Base-by-base conservation (phyloP, 92 coral and sea anemone genomes). In the Parazoanthus swiftii region DNA sequence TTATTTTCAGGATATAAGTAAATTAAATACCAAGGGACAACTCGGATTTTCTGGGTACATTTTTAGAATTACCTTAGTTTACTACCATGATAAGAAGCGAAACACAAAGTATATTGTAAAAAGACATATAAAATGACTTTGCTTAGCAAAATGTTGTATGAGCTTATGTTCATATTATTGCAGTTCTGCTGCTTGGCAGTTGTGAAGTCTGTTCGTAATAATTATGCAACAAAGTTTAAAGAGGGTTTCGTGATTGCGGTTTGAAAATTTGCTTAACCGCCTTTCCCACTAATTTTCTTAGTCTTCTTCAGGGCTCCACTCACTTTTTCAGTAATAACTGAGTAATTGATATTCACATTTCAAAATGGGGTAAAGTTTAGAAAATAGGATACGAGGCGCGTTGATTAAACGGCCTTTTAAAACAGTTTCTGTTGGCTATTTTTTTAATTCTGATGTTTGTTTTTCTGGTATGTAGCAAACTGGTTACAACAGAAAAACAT, bases 381-480 rank as follows among this genome's bases (percentile, higher is more conserved):
- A 14, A 18, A 18, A 23, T 20, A 63, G 25, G 70, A 18, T 20
- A 5, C 70, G 15, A 23, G 8, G 8, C 51, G 11, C 0, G 4
- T 9, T 18, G 26, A 63, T 63, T 20, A 4, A 63, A 21, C 21
- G 7, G 26, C 70, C 70, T 23, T 20, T 63, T 54, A 63, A 63
- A 21, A 5, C 0, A 9, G 70, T 20, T 63, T 63, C 70, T 54
- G 26, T 13, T 63, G 70, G 70, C 25, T 23, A 63, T 18, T 63
- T 63, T 63, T 20, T 5, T 16, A 37, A 6, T 76, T 48, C 51
- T 7, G 78, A 36, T 74, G 21, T 37, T 76, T 76, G 46, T 23
- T 76, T 76, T 76, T 76, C 39, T 50, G 16, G 79, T 20, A 38
- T 44, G 48, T 76, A 76, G 54, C 78, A 76, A 74, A 76, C 54